Evolutionary conservation across 2,797 vertebrate species (phyloP), one percentile per base, ranked within the genome.

Genomic region (Hoplostethus mediterraneus): DNA sequence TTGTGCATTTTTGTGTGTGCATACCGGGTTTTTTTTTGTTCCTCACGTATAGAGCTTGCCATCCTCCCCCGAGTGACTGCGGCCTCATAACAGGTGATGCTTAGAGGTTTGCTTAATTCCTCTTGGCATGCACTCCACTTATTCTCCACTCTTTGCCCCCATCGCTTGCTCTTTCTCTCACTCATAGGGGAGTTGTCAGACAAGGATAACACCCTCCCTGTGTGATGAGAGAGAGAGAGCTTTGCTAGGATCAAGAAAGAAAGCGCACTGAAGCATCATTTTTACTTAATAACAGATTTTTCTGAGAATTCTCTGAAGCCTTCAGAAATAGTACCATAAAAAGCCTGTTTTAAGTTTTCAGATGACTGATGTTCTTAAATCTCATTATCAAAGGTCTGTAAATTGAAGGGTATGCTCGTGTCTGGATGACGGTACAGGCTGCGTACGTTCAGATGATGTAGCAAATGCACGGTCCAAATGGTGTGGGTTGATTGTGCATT

Each of bases 171-270:
- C 76, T 61, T 67, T 78, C 80, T 83, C 81, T 79, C 80, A 42
- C 80, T 89, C 86, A 79, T 75, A 71, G 72, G 82, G 85, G 84
- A 87, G 79, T 86, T 90, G 87, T 90, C 87, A 87, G 83, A 87
- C 78, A 82, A 81, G 78, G 78, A 89, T 86, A 83, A 83, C 84
- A 82, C 21, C 84, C 77, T 90, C 82, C 60, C 49, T 69, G 71
- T 76, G 78, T 21, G 21, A 21, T 21, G 75, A 47, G 73, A 75
- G 65, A 72, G 53, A 31, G 13, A 31, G 14, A 36, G 31, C 1
- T 21, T 73, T 63, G 68, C 75, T 60, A 63, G 62, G 70, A 82
- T 75, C 65, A 83, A 81, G 73, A 77, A 4, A 33, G 51, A 71
- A 61, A 63, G 72, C 64, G 76, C 51, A 61, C 47, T 2, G 53